Percentiles rank a stretch among this genome's conserved stretches.
Conservation (phyloP, 2,797 vertebrate genomes). For the Antennarius maculatus region DNA sequence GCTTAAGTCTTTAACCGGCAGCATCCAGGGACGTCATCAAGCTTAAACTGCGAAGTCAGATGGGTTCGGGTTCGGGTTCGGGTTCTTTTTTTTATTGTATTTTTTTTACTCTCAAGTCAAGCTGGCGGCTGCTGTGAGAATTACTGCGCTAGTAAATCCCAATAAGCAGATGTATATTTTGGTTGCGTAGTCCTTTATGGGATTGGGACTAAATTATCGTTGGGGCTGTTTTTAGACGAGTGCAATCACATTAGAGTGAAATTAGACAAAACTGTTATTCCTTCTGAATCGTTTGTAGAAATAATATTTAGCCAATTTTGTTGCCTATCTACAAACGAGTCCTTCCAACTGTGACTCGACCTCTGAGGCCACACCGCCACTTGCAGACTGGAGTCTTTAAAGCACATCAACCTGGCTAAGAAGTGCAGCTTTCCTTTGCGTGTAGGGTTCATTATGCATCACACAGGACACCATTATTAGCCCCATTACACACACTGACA, state of each 20-base stretch:
- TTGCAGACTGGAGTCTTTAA: conserved; percentile 40
- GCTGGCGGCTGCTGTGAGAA: conserved; percentile 68
- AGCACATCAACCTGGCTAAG: conserved; percentile 49
- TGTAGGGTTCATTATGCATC: conserved; percentile 80
- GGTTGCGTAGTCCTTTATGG: conserved; percentile 70
- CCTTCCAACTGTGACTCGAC: conserved; percentile 22
- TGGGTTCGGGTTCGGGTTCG: conserved; percentile 51
- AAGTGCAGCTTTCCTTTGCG: conserved; percentile 55
- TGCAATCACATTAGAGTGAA: conserved; percentile 59
- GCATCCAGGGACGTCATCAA: conserved; percentile 80
- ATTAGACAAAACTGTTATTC: conserved; percentile 49
- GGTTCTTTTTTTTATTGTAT: no score
- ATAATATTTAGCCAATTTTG: conserved; percentile 58
- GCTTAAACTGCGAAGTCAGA: conserved; percentile 80
- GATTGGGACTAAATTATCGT: conserved; percentile 68
- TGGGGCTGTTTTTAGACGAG: conserved; percentile 62
- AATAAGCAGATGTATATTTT: conserved; percentile 65
- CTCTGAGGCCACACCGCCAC: conserved; percentile 33
- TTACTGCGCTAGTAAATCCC: conserved; percentile 70
- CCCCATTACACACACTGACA: conserved; percentile 86
- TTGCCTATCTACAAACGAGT: conserved; percentile 69
- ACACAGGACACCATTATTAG: conserved; percentile 82
- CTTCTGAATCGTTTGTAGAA: conserved; percentile 56
- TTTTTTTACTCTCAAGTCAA: conserved; percentile 73
- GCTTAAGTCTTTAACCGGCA: conserved; percentile 82